Base-by-base conservation (phyloP, 2,888 invertebrate genomes). In the Agriopis leucophaearia region DNA sequence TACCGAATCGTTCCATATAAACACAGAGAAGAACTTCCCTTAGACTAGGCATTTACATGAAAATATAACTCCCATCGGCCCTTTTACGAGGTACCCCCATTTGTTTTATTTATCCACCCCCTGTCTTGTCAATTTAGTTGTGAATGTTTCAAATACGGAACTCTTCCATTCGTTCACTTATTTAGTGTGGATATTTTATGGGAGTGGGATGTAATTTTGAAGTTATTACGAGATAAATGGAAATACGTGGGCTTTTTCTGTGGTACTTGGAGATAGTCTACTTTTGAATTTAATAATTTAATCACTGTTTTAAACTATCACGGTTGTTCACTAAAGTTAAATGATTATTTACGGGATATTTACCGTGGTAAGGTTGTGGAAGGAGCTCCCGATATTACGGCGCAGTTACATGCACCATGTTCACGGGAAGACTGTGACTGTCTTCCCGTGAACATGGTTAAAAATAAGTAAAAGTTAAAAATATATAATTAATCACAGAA, bases 31-130 rank as follows among this genome's bases (percentile, higher is more conserved):
- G 67, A 57, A 13, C 45, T 62, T 71, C 73, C 60, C 62, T 69
- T 74, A 75, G 77, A 81, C 80, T 74, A 74, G 76, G 77, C 81
- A 86, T 87, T 86, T 86, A 82, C 86, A 86, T 85, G 81, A 84
- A 82, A 83, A 86, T 83, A 74, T 84, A 77, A 76, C 73, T 78
- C 75, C 78, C 74, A 81, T 81, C 77, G 84, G 83, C 86, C 74
- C 63, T 64, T 67, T 63, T 59, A 63, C 63, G 58, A 63, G 47
- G 48, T 50, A 63, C 71, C 71, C 77, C 78, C 83, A 82, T 87
- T 86, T 85, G 84, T 87, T 84, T 87, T 87, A 88, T 88, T 85
- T 88, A 87, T 87, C 58, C 58, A 80, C 78, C 72, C 76, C 73
- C 79, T 80, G 85, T 84, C 83, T 86, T 82, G 85, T 87, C 87